Conservation (phyloP, 2,888 invertebrate species). For the Deilephila elpenor region DNA sequence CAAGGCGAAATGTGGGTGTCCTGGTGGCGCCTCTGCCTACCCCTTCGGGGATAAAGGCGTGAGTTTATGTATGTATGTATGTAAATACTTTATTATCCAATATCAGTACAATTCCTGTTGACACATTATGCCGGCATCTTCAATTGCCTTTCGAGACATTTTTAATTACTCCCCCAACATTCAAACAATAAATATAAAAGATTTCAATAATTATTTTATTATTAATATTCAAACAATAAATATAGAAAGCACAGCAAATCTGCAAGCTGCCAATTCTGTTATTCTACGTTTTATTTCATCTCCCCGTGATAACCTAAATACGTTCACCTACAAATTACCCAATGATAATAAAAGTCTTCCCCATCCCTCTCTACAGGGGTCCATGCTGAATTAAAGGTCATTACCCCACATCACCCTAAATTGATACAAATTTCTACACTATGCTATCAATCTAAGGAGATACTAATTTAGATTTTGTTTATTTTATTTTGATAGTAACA, state of each 20-base stretch:
- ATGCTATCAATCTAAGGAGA: neutral
- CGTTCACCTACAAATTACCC: slow-evolving; percentile 3
- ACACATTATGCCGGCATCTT: too few relatives aligned
- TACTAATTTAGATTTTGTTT: neutral
- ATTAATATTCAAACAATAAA: neutral
- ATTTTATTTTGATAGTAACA: too few relatives aligned
- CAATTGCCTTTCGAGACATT: too few relatives aligned
- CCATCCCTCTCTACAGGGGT: neutral
- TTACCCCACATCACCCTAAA: slow-evolving; percentile 8
- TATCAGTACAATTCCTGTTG: too few relatives aligned
- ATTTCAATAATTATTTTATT: too few relatives aligned
- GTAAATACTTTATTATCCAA: too few relatives aligned
- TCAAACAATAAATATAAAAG: neutral
- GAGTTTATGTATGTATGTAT: too few relatives aligned
- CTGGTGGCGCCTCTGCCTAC: too few relatives aligned
- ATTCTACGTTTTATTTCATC: neutral
- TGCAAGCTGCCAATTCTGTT: neutral
- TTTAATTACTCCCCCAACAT: too few relatives aligned
- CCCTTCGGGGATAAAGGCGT: too few relatives aligned
- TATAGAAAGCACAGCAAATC: neutral
- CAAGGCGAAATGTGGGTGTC: too few relatives aligned
- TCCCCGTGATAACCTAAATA: neutral
- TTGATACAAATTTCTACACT: slow-evolving; percentile 12
- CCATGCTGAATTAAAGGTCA: slow-evolving; percentile 15
- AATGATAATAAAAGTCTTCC: slow-evolving; percentile 15